Evolutionary conservation across 23 tunicate genomes (phyloP).

Genomic region (Trididemnum miniatum): DNA sequence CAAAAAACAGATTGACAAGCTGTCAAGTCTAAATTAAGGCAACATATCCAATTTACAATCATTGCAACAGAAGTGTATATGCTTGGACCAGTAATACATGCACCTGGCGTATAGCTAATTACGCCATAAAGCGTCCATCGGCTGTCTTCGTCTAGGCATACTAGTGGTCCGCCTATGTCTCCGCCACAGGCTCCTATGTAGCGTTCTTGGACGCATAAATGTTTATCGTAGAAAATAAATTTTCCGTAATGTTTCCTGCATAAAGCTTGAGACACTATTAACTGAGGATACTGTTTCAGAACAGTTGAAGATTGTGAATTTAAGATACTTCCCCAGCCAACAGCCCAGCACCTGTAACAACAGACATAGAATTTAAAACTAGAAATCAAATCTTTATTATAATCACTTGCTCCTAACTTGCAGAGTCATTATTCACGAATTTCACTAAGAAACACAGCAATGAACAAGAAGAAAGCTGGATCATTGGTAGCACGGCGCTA

Average conservation of each 20-base stretch:
- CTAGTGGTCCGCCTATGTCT: constrained; percentile 82
- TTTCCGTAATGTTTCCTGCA: constrained; percentile 41
- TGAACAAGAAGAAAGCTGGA: no score
- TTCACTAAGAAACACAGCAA: no score
- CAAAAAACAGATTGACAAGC: constrained; percentile 21
- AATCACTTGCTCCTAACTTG: no score
- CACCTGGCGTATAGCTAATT: constrained; percentile 68
- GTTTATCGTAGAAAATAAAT: constrained; percentile 21
- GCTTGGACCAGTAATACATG: constrained; percentile 60
- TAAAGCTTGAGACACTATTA: constrained; percentile 19
- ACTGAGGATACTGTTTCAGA: constrained; percentile 42
- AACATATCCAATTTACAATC: constrained; percentile 65
- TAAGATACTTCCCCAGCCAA: constrained; percentile 71
- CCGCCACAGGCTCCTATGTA: constrained; percentile 66
- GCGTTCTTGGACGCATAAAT: constrained; percentile 37
- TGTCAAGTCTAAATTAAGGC: constrained; percentile 31
- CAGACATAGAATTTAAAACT: neutral
- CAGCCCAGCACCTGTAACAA: constrained; percentile 68
- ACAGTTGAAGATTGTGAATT: neutral
- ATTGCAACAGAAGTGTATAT: constrained; percentile 53
- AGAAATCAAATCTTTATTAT: neutral
- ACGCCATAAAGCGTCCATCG: constrained; percentile 78
- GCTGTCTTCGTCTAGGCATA: constrained; percentile 64
- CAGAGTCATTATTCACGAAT: no score
- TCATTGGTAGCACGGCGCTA: no score